Conservation (phyloP, 1,140 invertebrate genomes). For the Drosophila grimshawi region DNA sequence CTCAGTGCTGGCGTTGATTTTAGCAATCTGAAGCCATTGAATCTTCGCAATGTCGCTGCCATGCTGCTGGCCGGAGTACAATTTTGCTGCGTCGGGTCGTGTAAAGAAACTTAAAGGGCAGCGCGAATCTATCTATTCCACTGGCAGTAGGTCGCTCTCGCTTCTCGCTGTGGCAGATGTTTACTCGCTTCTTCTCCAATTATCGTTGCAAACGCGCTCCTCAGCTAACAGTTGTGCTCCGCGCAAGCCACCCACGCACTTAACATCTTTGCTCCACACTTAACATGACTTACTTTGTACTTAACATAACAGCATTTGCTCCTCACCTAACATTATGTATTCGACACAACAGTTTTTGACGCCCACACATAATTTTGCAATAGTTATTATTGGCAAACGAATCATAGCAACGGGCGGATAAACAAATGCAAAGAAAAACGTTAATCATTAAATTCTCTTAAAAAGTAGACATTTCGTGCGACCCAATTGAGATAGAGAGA, state of each 20-base stretch:
- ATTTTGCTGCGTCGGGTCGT: slow-evolving; percentile 73
- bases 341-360: not conserved
- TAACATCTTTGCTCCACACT: slow-evolving; percentile 28
- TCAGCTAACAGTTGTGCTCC: slow-evolving; percentile 28
- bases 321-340: slow-evolving; percentile 17
- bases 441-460: slow-evolving; percentile 39
- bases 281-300: not conserved
- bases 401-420: slow-evolving; percentile 73
- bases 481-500: not conserved
- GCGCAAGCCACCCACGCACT: not conserved
- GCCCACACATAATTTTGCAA: slow-evolving; percentile 42
- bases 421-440: slow-evolving; percentile 70
- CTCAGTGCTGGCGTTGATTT: slow-evolving; percentile 76
- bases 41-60: slow-evolving; percentile 92
- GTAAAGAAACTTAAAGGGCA: slow-evolving; percentile 77
- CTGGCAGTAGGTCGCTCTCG: slow-evolving; percentile 60
- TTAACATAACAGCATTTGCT: slow-evolving; percentile 15
- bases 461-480: slow-evolving; percentile 13
- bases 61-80: slow-evolving; percentile 88
- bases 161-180: slow-evolving; percentile 54
- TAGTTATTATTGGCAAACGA: slow-evolving; percentile 30
- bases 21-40: slow-evolving; percentile 89
- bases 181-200: slow-evolving; percentile 35
- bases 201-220: slow-evolving; percentile 4
- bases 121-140: slow-evolving; percentile 75